Conservation (phyloP, 2,113 vertebrate genomes). For the Petrocephalus microphthalmus region DNA sequence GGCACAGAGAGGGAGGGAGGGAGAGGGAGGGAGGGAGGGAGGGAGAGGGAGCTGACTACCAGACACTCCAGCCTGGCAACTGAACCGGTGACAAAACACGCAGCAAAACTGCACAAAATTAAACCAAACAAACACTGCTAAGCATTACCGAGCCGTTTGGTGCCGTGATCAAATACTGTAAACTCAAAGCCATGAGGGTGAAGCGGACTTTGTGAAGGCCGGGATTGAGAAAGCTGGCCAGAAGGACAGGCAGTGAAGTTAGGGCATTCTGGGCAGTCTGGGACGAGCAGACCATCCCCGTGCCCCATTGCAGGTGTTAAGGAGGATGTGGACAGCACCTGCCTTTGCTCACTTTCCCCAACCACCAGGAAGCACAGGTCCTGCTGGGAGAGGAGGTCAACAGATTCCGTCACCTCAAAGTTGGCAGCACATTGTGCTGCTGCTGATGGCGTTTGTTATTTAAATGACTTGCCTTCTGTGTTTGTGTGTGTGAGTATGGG, state of each 20-base stretch:
- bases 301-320: not conserved
- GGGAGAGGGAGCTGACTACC: conserved; percentile 35
- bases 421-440: not conserved
- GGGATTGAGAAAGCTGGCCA: not conserved
- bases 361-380: not conserved
- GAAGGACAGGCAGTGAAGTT: not conserved
- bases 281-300: not conserved
- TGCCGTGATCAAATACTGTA: not conserved
- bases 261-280: not conserved
- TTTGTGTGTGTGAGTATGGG: not conserved
- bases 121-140: not conserved
- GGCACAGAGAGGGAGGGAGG: conserved; percentile 27
- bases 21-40: conserved; percentile 37
- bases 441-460: not conserved
- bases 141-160: not conserved
- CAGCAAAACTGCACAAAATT: conserved; percentile 29
- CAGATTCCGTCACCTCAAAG: not conserved
- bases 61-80: conserved; percentile 14
- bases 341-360: not conserved
- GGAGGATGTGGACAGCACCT: not conserved
- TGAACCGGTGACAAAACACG: conserved; percentile 21
- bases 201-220: not conserved
- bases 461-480: not conserved
- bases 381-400: not conserved
- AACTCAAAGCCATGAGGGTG: not conserved